Base-by-base conservation (phyloP, 2,888 invertebrate species). In the Amiota minor region DNA sequence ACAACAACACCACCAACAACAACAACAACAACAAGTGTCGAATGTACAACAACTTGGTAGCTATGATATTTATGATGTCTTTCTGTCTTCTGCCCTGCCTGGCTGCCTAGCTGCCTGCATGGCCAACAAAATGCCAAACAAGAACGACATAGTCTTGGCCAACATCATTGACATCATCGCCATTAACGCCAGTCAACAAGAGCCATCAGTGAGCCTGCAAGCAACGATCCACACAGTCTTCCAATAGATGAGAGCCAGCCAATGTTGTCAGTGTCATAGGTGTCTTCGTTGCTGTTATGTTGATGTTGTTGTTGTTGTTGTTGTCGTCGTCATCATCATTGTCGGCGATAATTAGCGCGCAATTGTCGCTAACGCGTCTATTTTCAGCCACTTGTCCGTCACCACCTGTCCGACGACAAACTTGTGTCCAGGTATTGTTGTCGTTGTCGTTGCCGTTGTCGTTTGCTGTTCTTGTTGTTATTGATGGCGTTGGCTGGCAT, bases 281-380 rank as follows among this genome's bases (percentile, higher is more conserved):
- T 8, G 53, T 53, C 16, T 14, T 16, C 53, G 53, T 16, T 53
- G 53, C n/a, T 12, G 53, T 16, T 53, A 11, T 53, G 3, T 53
- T 16, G 16, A 16, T n/a, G 18, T 56, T 16, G 61, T 9, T 59
- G 35, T 12, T 20, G 16, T 14, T 61, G 61, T 23, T 1, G 14
- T 14, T 35, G 18, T 49, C 14, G 35, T 68, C 23, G 68, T 50
- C 35, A 11, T 45, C n/a, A 9, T 56, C 35, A 46, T 56, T 56
- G 55, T 45, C 47, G 69, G 53, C 69, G 16, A 82, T 85, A 83
- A 83, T 85, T 83, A 85, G 85, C 82, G 85, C 80, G 72, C 84
- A 81, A 81, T 83, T 85, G 85, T 84, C 82, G 83, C 80, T 75
- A 75, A 77, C 77, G 75, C 77, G 68, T 72, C 72, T 69, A 61